Conservation (phyloP, 2,888 invertebrate genomes). For the Noctua fimbriata region DNA sequence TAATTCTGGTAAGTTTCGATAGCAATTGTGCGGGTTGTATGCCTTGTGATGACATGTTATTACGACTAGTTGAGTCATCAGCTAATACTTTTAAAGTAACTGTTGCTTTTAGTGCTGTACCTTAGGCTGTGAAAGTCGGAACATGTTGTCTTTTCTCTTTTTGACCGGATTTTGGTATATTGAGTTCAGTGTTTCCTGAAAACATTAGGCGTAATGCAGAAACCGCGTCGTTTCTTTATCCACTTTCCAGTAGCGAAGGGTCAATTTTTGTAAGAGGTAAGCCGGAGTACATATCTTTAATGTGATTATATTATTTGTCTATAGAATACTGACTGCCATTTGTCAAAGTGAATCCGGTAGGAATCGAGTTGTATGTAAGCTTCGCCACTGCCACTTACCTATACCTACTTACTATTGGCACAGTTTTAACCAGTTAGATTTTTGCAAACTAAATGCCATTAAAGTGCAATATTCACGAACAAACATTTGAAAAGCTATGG, state of each 20-base stretch:
- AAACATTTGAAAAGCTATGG: not conserved
- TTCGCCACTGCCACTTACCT: not conserved
- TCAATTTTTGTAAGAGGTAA: too few species aligned
- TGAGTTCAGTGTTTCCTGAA: constrained; percentile 27
- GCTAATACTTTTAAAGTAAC: constrained; percentile 27
- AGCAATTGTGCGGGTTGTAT: constrained; percentile 45
- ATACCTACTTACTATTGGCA: not conserved
- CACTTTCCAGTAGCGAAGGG: too few species aligned
- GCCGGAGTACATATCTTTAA: too few species aligned
- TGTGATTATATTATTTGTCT: too few species aligned
- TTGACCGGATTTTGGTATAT: constrained; percentile 12
- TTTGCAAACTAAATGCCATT: not conserved
- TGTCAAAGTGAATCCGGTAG: too few species aligned
- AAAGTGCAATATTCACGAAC: not conserved
- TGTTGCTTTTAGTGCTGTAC: constrained; percentile 29
- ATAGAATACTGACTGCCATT: too few species aligned
- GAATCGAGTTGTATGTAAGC: too few species aligned
- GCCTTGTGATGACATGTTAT: constrained; percentile 59
- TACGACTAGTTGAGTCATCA: constrained; percentile 53
- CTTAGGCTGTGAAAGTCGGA: constrained; percentile 38
- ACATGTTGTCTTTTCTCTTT: constrained; percentile 35
- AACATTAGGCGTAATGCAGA: constrained; percentile 14
- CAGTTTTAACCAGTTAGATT: not conserved
- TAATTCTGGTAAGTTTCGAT: constrained; percentile 55
- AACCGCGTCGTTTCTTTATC: not conserved